Evolutionary conservation across 2,113 vertebrate genomes (phyloP), one percentile per base, ranked within the genome.

Genomic region (Notothenia coriiceps): DNA sequence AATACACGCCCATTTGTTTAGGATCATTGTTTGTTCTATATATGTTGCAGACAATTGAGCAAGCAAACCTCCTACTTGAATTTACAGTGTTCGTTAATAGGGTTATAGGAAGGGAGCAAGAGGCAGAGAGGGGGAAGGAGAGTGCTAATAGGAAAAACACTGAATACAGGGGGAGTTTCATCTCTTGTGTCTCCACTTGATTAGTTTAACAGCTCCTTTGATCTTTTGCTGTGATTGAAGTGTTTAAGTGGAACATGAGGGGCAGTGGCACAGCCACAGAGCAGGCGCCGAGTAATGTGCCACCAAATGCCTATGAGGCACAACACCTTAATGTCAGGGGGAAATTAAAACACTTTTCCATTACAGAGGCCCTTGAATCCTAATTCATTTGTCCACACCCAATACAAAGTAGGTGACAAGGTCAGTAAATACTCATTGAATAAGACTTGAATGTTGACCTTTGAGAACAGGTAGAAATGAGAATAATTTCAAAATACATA

Each of bases 191-290:
- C 92, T 93, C 94, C 93, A 92, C 96, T 97, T 98, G 96, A 96
- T 96, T 97, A 96, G 96, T 96, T 99, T 97, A 97, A 97, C 97
- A 97, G 94, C 95, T 95, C 88, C 93, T 96, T 96, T 98, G 97
- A 97, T 98, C 97, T 98, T 98, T 98, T 93, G 94, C 94, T 95
- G 96, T 97, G 97, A 98, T 98, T 97, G 96, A 95, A 97, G 97
- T 97, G 96, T 96, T 97, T 96, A 95, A 96, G 94, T 94, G 96
- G 96, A 97, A 97, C 96, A 97, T 90, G 95, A 95, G 96, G 96
- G 94, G 94, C 95, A 96, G 95, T 93, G 95, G 94, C 93, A 95
- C 95, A 94, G 95, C 92, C 93, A 91, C 93, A 86, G 94, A 96
- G 93, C 90, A 94, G 95, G 94, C 92, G 89, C 90, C 90, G 93